Percentiles rank a stretch among this genome's conserved stretches.
Evolutionary conservation across 2,888 invertebrate species (phyloP).

Genomic region (Eucriotettix oculatus): DNA sequence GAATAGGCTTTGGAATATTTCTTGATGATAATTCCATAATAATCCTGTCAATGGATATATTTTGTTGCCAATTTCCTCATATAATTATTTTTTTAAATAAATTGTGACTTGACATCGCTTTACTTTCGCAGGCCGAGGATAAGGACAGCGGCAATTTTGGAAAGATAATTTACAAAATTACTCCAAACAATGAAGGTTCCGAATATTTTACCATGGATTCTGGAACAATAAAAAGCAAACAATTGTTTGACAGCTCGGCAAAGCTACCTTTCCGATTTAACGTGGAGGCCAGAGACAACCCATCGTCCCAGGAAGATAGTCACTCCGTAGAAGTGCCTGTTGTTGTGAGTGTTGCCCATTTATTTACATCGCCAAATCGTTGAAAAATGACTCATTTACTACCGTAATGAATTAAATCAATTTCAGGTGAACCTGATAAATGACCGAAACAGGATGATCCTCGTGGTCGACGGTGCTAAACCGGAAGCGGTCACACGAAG

Average conservation of each 20-base stretch:
- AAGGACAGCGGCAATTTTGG: constrained; percentile 73
- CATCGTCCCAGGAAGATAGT: constrained; percentile 39
- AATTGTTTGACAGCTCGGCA: constrained; percentile 51
- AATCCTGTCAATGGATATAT: no score
- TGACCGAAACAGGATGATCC: constrained; percentile 56
- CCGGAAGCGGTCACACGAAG: constrained; percentile 47
- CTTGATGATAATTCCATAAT: no score
- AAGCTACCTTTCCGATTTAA: constrained; percentile 56
- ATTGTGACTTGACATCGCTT: neutral
- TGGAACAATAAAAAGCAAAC: constrained; percentile 59
- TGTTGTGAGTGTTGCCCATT: constrained; percentile 33
- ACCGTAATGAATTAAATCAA: neutral
- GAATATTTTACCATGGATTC: constrained; percentile 62
- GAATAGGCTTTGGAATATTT: no score
- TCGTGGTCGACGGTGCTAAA: constrained; percentile 57
- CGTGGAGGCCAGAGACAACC: constrained; percentile 59
- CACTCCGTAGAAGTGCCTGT: constrained; percentile 46
- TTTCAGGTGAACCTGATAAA: constrained; percentile 58
- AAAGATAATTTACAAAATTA: constrained; percentile 47
- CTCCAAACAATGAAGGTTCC: constrained; percentile 24
- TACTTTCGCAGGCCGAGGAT: constrained; percentile 51
- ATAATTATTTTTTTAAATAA: neutral
- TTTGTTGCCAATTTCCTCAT: no score
- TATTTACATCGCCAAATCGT: no score
- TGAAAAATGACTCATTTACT: no score